Percentiles rank a stretch among this genome's conserved stretches.
Evolutionary conservation across 2,888 invertebrate genomes (phyloP).

Genomic region (Entomobrya proxima): DNA sequence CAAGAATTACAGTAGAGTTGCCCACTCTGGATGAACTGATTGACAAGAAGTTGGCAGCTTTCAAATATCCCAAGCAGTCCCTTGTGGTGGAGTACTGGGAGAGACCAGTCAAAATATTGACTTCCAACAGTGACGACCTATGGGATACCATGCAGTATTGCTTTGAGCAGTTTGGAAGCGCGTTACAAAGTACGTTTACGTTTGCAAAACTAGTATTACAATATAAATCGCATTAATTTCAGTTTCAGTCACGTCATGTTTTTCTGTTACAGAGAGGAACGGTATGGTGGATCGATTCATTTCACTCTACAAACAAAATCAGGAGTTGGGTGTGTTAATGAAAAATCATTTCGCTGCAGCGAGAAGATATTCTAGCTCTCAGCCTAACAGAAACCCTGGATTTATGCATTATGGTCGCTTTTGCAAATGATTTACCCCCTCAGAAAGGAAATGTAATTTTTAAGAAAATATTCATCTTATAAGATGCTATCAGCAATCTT

Average conservation of each 20-base stretch:
- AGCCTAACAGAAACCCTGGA: not conserved
- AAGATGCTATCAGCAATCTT: too few species aligned
- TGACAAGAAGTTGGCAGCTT: slow-evolving; percentile 56
- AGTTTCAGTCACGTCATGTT: not conserved
- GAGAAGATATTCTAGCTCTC: not conserved
- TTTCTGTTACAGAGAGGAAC: slow-evolving; percentile 81
- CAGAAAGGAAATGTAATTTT: too few species aligned
- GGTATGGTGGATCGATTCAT: slow-evolving; percentile 83
- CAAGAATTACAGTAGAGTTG: slow-evolving; percentile 64
- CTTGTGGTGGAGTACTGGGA: slow-evolving; percentile 84
- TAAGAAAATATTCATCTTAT: too few species aligned
- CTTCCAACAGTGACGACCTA: slow-evolving; percentile 82
- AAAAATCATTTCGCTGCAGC: slow-evolving; percentile 78
- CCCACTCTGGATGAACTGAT: slow-evolving; percentile 69
- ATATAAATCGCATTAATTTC: not conserved
- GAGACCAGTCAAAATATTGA: slow-evolving; percentile 82
- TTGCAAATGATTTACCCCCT: too few species aligned
- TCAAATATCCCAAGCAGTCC: slow-evolving; percentile 75
- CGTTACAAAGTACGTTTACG: slow-evolving; percentile 81
- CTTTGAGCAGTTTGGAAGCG: slow-evolving; percentile 82
- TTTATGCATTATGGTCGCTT: slow-evolving; percentile 15
- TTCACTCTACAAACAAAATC: slow-evolving; percentile 83
- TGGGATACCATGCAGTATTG: slow-evolving; percentile 85
- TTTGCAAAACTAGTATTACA: not conserved
- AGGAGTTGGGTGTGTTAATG: slow-evolving; percentile 83